A percentile compares a stretch with the other conserved stretches of the same genome.
Evolutionary conservation across 37 sponge, comb jelly and placozoan species (phyloP).

Genomic region (Agelas oroides): DNA sequence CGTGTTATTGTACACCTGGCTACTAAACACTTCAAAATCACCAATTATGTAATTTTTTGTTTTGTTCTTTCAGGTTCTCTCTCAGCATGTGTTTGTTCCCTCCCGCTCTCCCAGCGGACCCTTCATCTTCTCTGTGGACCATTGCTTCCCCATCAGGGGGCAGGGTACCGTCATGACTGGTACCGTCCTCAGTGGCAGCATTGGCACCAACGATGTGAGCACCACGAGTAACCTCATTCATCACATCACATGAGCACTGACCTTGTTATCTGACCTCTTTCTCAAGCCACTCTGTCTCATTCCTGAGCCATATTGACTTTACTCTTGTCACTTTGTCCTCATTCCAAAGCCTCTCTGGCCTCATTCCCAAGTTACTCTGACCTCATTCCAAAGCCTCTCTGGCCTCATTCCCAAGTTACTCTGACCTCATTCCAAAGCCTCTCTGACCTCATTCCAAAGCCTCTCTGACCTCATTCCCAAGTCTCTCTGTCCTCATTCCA

Average conservation of each 20-base stretch:
- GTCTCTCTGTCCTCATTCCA: no score
- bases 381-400: no score
- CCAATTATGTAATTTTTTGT: no score
- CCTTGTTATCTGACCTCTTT: no score
- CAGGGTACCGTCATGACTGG: constrained; percentile 99
- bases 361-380: no score
- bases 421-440: no score
- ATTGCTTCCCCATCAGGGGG: constrained; percentile 94
- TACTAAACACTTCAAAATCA: no score
- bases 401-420: no score
- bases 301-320: neutral
- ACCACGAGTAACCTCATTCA: neutral
- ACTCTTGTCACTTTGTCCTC: neutral
- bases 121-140: constrained; percentile 93
- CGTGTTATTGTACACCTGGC: no score
- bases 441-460: no score
- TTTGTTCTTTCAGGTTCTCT: constrained; percentile 32
- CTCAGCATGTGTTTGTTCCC: constrained; percentile 49
- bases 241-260: neutral
- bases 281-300: neutral
- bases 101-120: constrained; percentile 59
- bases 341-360: no score
- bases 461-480: no score
- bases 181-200: constrained; percentile 86
- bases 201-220: constrained; percentile 86